Conservation (phyloP, 2,113 vertebrate genomes). For the Murina feae region DNA sequence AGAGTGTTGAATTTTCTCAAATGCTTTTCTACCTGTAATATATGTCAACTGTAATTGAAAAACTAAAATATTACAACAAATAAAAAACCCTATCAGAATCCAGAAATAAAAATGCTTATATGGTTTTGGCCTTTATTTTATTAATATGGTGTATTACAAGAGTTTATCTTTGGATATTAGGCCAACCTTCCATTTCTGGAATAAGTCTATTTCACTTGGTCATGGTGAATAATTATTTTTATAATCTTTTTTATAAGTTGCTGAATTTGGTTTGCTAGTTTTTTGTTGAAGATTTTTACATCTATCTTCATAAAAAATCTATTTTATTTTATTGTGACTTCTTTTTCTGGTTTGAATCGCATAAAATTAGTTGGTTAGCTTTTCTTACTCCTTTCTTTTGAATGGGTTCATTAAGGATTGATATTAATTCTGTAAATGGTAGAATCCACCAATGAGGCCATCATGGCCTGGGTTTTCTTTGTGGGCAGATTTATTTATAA, state of each 20-base stretch:
- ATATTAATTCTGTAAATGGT: not conserved
- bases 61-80: not conserved
- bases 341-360: not conserved
- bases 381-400: not conserved
- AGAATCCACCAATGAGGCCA: not conserved
- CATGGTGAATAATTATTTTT: not conserved
- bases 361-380: not conserved
- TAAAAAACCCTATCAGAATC: not conserved
- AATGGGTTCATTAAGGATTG: not conserved
- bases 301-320: not conserved
- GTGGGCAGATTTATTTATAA: not conserved
- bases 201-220: not conserved
- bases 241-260: not conserved
- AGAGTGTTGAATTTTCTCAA: not conserved
- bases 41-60: not conserved
- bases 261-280: not conserved
- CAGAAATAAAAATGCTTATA: not conserved
- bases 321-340: not conserved
- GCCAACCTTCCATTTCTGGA: not conserved
- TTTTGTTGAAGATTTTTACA: not conserved
- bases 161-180: not conserved
- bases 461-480: not conserved
- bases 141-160: not conserved
- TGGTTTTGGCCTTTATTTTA: not conserved
- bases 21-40: not conserved